phyloP scores from a whole-genome alignment of 2,797 vertebrate genomes.

The Cheirogaleus major region DNA sequence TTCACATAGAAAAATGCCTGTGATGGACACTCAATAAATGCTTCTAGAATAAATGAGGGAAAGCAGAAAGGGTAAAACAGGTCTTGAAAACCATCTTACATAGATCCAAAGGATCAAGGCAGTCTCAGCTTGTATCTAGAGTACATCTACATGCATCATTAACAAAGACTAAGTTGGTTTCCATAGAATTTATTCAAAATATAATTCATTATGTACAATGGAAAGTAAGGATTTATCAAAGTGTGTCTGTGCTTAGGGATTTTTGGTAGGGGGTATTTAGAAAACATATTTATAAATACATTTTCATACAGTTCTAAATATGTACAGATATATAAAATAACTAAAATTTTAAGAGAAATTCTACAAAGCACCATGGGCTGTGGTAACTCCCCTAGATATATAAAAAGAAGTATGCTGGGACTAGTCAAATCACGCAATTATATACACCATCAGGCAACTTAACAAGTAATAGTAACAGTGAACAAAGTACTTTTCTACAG shows the following conservation, averaged over 20 bases:
- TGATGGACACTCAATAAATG: neutral
- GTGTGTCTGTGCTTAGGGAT: neutral
- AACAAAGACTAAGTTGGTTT: slow-evolving; percentile 10
- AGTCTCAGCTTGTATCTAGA: neutral
- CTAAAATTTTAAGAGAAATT: slow-evolving; percentile 21
- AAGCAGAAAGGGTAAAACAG: neutral
- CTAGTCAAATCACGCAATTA: slow-evolving; percentile 61
- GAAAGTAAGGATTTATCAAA: slow-evolving; percentile 43
- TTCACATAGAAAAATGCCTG: neutral
- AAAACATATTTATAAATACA: slow-evolving; percentile 44
- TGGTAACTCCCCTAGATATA: slow-evolving; percentile 36
- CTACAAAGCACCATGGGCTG: slow-evolving; percentile 15
- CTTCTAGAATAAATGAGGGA: neutral
- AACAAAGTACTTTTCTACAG: slow-evolving; percentile 14
- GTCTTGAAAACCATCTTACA: neutral
- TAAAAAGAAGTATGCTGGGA: neutral
- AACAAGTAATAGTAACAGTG: slow-evolving; percentile 39
- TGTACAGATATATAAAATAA: slow-evolving; percentile 11
- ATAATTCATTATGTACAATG: neutral
- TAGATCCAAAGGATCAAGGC: neutral
- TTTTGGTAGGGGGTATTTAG: neutral
- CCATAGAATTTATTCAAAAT: slow-evolving; percentile 45
- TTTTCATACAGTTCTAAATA: neutral
- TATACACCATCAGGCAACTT: slow-evolving; percentile 36
- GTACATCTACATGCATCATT: neutral